Evolutionary conservation across 2,797 vertebrate genomes (phyloP), one percentile per base, ranked within the genome.

Genomic region (Diglossa cyanea): DNA sequence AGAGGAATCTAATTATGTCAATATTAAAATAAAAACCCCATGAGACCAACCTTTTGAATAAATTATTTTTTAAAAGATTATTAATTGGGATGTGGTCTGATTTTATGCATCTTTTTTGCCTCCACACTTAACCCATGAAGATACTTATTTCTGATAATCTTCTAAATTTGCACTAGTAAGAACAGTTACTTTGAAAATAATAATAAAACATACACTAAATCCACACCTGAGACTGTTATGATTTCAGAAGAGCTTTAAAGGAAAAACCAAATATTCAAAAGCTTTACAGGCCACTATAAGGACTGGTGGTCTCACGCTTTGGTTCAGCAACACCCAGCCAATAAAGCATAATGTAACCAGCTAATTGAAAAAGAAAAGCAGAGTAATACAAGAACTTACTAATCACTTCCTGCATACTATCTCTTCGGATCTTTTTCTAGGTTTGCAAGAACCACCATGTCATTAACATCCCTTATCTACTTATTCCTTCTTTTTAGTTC

Each of bases 381-480:
- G 44, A 84, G 37, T 8, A 72, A 47, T 17, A 58, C 33, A 81
- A 83, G 68, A 67, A 68, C 44, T 93, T 45, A 74, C n/a, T 57
- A 57, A 63, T 75, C 10, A 61, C 45, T 85, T 95, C 89, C 87
- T 86, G 40, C 18, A 71, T 1, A 0, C 10, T 85, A 53, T 90
- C 91, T 94, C 77, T 75, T 76, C 8, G 5, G 33, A 93, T 91
- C 78, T 93, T 78, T 62, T 78, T 66, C 37, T 70, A 87, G 44
- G 67, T 82, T 90, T 91, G 72, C 68, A 90, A 80, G 67, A 95
- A 65, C 53, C 30, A 83, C 53, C n/a, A 10, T 51, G 44, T 94
- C 68, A 94, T 94, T 85, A 93, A 67, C 42, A 20, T 74, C 30
- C 33, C 60, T 89, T 87, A 93, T 89, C 81, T 62, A 65, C 74